Conservation (phyloP, 2,113 vertebrate species). For the Oryzias javanicus region DNA sequence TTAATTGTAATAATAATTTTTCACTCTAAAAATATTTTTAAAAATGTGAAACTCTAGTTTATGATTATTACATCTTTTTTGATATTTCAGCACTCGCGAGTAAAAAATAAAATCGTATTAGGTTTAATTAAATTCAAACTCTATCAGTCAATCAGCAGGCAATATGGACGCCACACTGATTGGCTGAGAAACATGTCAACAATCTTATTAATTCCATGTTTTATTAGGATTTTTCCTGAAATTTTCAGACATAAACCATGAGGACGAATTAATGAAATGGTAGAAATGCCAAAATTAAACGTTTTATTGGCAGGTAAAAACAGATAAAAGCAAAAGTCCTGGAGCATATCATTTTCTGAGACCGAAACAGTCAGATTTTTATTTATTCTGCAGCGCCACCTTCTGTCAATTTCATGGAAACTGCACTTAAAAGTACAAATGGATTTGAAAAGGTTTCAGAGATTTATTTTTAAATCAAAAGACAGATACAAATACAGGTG, state of each 20-base stretch:
- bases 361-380: background rate
- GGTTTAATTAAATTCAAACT: slow-evolving; percentile 51
- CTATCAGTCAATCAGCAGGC: slow-evolving; percentile 58
- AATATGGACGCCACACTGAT: slow-evolving; percentile 52
- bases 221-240: background rate
- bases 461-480: slow-evolving; percentile 7
- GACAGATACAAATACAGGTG: background rate
- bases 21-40: too few species aligned
- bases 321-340: background rate
- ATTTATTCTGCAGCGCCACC: slow-evolving; percentile 31
- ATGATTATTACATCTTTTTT: too few species aligned
- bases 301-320: rapidly evolving
- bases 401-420: slow-evolving; percentile 19
- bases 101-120: too few species aligned
- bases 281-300: background rate
- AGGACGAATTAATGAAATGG: too few species aligned
- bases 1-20: too few species aligned
- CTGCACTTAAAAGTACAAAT: too few species aligned
- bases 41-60: too few species aligned
- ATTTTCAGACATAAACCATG: background rate
- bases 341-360: background rate
- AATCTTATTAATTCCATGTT: slow-evolving; percentile 16
- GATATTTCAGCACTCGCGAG: too few species aligned
- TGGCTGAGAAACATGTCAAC: slow-evolving; percentile 48
- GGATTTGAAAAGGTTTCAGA: background rate